Conservation (phyloP, 1,140 invertebrate genomes). For the Bombus waltoni region DNA sequence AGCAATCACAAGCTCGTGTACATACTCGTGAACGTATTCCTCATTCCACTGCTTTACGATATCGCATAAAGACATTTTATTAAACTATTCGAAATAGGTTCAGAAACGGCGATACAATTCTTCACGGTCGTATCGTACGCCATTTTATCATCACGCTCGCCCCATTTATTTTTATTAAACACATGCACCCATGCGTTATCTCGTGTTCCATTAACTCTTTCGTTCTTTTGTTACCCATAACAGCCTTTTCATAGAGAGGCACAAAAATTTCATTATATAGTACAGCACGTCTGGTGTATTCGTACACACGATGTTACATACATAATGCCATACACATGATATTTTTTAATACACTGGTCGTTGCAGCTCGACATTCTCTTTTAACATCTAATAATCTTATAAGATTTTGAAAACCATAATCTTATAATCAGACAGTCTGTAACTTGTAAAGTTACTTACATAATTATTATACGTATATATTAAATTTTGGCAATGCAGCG, state of each 20-base stretch:
- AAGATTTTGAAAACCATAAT: too few relatives aligned
- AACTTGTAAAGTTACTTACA: too few relatives aligned
- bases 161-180: conserved; percentile 3
- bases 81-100: conserved; percentile 14
- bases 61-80: conserved; percentile 23
- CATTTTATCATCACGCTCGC: conserved; percentile 24
- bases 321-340: too few relatives aligned
- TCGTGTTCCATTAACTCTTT: conserved; percentile 44
- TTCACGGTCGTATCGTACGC: neutral
- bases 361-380: too few relatives aligned
- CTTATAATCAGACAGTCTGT: too few relatives aligned
- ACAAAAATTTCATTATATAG: neutral
- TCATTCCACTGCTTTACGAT: neutral
- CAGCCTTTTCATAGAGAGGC: neutral
- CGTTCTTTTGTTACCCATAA: too few relatives aligned
- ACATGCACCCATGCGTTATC: neutral
- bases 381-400: too few relatives aligned
- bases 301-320: too few relatives aligned
- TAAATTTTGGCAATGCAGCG: too few relatives aligned
- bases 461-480: too few relatives aligned
- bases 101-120: conserved; percentile 4
- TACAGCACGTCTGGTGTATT: too few relatives aligned
- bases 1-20: neutral
- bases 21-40: neutral
- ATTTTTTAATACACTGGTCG: too few relatives aligned